Percentiles rank a stretch among this genome's conserved stretches.
These are phyloP conservation scores for Procavia capensis DNA, from an alignment of 2,113 vertebrate species.

Conservation along the genomic window DNA sequence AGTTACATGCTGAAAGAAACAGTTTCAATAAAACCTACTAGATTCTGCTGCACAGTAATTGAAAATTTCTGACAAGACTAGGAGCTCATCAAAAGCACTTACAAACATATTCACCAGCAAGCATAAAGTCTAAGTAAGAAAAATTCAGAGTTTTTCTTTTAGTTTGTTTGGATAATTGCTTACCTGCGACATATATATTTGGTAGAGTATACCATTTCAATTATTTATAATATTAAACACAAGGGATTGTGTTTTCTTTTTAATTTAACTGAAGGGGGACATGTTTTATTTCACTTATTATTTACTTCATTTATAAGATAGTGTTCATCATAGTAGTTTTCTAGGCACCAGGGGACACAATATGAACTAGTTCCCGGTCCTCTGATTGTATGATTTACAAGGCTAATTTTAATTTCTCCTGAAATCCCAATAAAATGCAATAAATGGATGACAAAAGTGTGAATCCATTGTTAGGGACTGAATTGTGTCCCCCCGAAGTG, in stretches of 20 bases:
- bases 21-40: slow-evolving; percentile 4
- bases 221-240: background rate
- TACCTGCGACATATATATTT: slow-evolving; percentile 56
- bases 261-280: background rate
- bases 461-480: too few relatives aligned
- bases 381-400: slow-evolving; percentile 13
- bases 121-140: slow-evolving; percentile 51
- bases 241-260: background rate
- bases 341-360: background rate
- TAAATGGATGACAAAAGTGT: background rate
- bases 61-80: slow-evolving; percentile 49
- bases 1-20: background rate
- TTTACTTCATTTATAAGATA: slow-evolving; percentile 36
- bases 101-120: background rate
- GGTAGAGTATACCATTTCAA: background rate
- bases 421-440: background rate
- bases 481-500: too few relatives aligned
- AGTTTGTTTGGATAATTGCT: slow-evolving; percentile 32
- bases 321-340: background rate
- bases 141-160: slow-evolving; percentile 41
- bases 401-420: background rate
- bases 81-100: background rate
- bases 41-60: slow-evolving; percentile 45
- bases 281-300: slow-evolving; percentile 2
- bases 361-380: background rate